Conservation (phyloP, 2,113 vertebrate genomes). For the Peucedramus taeniatus region DNA sequence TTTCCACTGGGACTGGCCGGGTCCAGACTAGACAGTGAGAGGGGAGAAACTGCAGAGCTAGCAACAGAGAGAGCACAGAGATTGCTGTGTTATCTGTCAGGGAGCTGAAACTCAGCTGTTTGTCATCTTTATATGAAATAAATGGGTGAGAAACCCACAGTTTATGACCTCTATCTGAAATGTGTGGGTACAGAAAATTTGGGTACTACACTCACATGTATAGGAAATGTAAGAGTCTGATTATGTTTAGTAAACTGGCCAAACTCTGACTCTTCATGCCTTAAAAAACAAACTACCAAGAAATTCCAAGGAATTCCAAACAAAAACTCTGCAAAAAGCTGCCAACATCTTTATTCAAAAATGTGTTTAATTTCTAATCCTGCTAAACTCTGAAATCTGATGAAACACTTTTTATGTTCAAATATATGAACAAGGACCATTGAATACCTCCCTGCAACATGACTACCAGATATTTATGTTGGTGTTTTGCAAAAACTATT, state of each 20-base stretch:
- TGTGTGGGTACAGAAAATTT: not conserved
- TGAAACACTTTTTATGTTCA: not conserved
- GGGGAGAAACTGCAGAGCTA: not conserved
- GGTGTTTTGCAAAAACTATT: not conserved
- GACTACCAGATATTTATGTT: not conserved
- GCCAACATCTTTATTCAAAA: not conserved
- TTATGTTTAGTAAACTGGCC: not conserved
- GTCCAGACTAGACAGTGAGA: not conserved
- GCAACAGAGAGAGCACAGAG: not conserved
- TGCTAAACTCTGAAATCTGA: not conserved
- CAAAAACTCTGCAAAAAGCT: not conserved
- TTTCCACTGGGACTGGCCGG: not conserved
- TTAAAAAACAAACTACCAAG: not conserved
- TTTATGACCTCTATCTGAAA: not conserved
- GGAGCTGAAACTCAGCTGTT: not conserved
- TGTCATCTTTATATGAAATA: not conserved
- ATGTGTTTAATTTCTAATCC: not conserved
- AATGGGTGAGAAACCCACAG: not conserved
- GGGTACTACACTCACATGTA: not conserved
- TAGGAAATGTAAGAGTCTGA: not conserved
- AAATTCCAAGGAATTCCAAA: not conserved
- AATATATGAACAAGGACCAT: not conserved
- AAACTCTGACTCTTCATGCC: not conserved
- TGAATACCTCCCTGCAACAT: not conserved
- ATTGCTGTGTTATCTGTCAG: not conserved